phyloP scores from a whole-genome alignment of 2,888 invertebrate genomes.

The Crematogaster levior region DNA sequence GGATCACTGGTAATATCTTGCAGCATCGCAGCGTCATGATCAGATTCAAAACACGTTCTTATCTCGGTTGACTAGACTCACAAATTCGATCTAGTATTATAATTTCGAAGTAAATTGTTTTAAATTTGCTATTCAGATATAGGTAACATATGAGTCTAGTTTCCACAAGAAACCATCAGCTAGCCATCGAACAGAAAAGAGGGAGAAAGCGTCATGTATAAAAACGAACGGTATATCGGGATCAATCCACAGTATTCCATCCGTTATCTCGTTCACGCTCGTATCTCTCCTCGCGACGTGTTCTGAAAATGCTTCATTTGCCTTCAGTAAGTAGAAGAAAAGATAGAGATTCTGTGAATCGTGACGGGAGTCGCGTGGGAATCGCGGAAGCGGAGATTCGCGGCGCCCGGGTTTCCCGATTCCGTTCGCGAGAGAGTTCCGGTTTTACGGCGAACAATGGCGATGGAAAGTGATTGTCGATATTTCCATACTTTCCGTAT shows the following conservation, averaged over 20 bases:
- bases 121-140: conserved; percentile 66
- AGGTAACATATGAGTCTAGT: conserved; percentile 68
- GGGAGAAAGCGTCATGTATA: conserved; percentile 81
- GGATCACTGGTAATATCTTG: background rate
- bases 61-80: conserved; percentile 15
- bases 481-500: conserved; percentile 49
- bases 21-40: conserved; percentile 13
- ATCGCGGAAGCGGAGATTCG: conserved; percentile 30
- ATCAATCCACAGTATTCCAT: conserved; percentile 77
- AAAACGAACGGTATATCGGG: conserved; percentile 79
- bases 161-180: conserved; percentile 69
- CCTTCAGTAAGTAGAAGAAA: conserved; percentile 76
- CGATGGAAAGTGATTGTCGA: conserved; percentile 62
- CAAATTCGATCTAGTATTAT: conserved; percentile 57
- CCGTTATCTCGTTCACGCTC: conserved; percentile 64
- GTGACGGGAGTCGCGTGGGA: conserved; percentile 7
- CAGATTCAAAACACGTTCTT: conserved; percentile 39
- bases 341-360: background rate
- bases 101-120: conserved; percentile 59
- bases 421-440: conserved; percentile 16
- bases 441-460: conserved; percentile 53
- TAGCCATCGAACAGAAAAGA: conserved; percentile 38
- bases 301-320: conserved; percentile 71
- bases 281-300: conserved; percentile 27
- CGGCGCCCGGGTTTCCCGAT: background rate